Base-by-base conservation (phyloP, 2,888 invertebrate species). In the Bombylius major region DNA sequence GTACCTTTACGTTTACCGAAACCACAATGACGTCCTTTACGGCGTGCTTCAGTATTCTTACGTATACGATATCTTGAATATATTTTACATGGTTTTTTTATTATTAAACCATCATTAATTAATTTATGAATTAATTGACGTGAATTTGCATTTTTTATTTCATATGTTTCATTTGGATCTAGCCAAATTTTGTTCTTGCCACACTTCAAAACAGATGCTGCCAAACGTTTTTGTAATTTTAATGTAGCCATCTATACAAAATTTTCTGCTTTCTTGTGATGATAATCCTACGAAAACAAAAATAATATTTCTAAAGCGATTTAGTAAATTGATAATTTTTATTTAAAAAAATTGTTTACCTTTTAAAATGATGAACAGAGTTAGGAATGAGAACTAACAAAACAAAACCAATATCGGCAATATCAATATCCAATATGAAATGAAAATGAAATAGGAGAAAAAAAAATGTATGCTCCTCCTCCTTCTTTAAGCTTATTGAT, bases 161-260 rank as follows among this genome's bases (percentile, higher is more conserved):
- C 99, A 77, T 94, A 96, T 70, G 94, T 94, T 84, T 99, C 99
- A 81, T 99, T 99, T 54, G 99, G 99, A 83, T 99, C 99, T 75
- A 99, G 82, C 99, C 99, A 99, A 60, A 99, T 96, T 78, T 99
- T 99, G 76, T 97, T 97, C 79, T 90, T 93, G 71, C 99, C 99
- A 78, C 99, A 99, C 84, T 96, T 82, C 84, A 99, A 88, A 68
- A 99, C 98, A 70, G 95, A 92, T 82, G 99, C 91, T 73, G 99
- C 97, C 66, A 99, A 87, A 86, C 99, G 90, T 87, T 99, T 99
- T 78, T 99, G 99, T 66, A 97, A 82, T 77, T 93, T 92, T 69
- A 96, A 79, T 71, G 94, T 92, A 84, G 93, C 91, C 78, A 60
- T 42, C 3, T 23, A 23, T 23, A 23, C 2, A 82, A 82, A 65